These are phyloP conservation scores for Lepidotrigona ventralis DNA, from an alignment of 1,140 invertebrate species.

Conservation along the genomic window DNA sequence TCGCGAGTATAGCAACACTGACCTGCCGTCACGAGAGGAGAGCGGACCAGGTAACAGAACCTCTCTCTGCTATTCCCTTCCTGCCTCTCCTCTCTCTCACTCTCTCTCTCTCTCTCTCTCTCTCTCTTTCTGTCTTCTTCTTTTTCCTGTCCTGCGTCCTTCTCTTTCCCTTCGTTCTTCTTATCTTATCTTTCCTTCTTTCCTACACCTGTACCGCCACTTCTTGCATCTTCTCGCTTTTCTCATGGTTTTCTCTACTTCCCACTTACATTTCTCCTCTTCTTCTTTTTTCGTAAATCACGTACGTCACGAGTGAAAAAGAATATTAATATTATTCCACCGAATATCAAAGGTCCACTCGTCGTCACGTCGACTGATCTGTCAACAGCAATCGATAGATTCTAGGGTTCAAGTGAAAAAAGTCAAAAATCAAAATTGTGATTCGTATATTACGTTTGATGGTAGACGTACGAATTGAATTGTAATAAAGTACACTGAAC, in stretches of 20 bases:
- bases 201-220: neutral
- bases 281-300: neutral
- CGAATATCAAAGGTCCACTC: neutral
- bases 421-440: neutral
- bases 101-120: constrained; percentile 1
- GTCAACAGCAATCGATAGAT: neutral
- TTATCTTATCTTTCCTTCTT: neutral
- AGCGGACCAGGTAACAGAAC: constrained; percentile 69
- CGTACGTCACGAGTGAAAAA: neutral
- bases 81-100: constrained; percentile 33
- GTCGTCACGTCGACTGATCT: neutral
- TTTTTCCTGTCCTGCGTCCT: neutral
- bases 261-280: neutral
- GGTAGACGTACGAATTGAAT: too few relatives aligned
- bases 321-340: neutral
- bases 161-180: neutral
- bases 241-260: neutral
- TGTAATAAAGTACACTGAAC: too few relatives aligned
- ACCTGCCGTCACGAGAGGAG: constrained; percentile 71
- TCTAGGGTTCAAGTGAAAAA: neutral
- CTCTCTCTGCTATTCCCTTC: constrained; percentile 53
- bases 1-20: constrained; percentile 70
- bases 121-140: neutral
- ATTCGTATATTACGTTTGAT: neutral
- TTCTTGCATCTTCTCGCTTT: neutral